Conservation (phyloP, 2,113 vertebrate species). For the Tragulus kanchil region DNA sequence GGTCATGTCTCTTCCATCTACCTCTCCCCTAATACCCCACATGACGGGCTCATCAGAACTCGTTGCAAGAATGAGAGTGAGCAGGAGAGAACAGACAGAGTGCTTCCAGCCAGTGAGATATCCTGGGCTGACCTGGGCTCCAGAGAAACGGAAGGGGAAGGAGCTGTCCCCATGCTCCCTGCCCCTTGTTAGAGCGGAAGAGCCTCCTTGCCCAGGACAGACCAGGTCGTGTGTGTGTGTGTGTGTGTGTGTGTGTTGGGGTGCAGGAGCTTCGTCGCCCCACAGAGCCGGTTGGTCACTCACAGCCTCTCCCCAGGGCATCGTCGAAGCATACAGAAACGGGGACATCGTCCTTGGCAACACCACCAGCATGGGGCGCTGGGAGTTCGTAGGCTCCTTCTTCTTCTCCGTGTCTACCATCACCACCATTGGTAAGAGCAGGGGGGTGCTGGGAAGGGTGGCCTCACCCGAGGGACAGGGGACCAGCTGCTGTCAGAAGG, state of each 20-base stretch:
- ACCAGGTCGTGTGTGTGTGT: neutral
- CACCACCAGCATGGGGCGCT: constrained; percentile 90
- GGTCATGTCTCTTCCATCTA: neutral
- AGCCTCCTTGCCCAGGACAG: neutral
- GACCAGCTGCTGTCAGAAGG: neutral
- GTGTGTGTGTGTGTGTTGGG: neutral
- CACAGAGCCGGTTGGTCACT: constrained; percentile 31
- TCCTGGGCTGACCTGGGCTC: neutral
- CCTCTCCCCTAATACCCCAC: neutral
- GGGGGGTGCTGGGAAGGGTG: neutral
- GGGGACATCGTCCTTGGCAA: constrained; percentile 91
- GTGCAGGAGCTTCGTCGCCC: neutral
- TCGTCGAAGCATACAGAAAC: constrained; percentile 87
- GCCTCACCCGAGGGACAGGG: neutral
- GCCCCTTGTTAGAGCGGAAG: neutral
- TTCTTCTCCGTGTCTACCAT: constrained; percentile 95
- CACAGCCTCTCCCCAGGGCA: constrained; percentile 85
- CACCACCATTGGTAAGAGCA: constrained; percentile 93
- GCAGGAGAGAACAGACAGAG: neutral
- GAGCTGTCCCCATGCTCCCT: neutral
- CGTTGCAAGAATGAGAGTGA: neutral
- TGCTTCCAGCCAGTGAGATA: neutral
- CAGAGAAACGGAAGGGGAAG: neutral
- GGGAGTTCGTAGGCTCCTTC: constrained; percentile 94
- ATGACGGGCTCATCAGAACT: neutral